phyloP scores from a whole-genome alignment of 1,140 invertebrate genomes.

The Babylonia areolata region DNA sequence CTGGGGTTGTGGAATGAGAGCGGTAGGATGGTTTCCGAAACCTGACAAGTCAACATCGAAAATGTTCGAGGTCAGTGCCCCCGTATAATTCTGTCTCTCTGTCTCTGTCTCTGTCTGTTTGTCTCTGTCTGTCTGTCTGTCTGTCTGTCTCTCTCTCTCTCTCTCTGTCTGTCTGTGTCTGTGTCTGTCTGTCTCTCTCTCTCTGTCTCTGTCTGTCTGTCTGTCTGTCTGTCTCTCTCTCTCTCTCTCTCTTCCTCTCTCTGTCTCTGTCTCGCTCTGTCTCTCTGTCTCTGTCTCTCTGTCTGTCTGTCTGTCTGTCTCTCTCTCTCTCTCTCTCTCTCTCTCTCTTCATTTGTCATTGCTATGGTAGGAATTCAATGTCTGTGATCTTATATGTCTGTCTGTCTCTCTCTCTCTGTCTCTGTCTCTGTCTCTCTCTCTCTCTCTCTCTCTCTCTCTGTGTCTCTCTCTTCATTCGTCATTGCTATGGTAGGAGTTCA shows the following conservation, averaged over 20 bases:
- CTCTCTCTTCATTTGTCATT: neutral
- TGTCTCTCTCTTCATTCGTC: neutral
- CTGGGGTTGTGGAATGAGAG: neutral
- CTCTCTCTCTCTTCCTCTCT: neutral
- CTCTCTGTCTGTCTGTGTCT: neutral
- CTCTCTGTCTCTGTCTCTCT: neutral
- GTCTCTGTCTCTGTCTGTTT: too few relatives aligned
- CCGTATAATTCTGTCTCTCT: too few relatives aligned
- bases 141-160: neutral
- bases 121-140: neutral
- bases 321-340: slow-evolving; percentile 16
- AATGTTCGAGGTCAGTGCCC: neutral
- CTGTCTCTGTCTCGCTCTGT: neutral
- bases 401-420: too few relatives aligned
- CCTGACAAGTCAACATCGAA: neutral
- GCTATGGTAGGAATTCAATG: too few relatives aligned
- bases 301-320: neutral
- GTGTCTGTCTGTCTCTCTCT: neutral
- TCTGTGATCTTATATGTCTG: too few relatives aligned
- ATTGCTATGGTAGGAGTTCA: too few relatives aligned
- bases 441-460: neutral
- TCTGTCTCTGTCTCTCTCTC: neutral
- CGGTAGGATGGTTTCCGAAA: too few relatives aligned
- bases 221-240: slow-evolving; percentile 14
- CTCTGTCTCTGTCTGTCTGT: neutral